Base-by-base conservation (phyloP, 2,113 vertebrate genomes). In the Colaptes auratus region DNA sequence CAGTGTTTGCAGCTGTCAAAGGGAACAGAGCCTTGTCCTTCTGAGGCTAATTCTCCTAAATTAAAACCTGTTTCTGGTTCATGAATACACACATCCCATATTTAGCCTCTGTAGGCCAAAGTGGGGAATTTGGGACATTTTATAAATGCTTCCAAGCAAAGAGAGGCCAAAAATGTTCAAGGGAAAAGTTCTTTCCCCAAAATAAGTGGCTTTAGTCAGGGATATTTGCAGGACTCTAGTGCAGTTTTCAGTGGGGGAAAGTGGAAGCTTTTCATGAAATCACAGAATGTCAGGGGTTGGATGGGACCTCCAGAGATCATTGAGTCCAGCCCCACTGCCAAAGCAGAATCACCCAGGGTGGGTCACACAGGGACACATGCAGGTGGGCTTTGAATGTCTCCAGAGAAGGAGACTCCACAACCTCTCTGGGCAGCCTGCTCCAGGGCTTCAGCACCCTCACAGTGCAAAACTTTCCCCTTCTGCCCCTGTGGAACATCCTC, bases 1-100 rank as follows among this genome's bases (percentile, higher is more conserved):
- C 92, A 96, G 87, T 73, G 52, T 89, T 81, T 94, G 92, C 95
- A 96, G 95, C 92, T 95, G 94, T 91, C 3, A 0, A 90, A 97
- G 82, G 74, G 70, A 86, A 50, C 88, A 84, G 82, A 90, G 76
- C 58, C 69, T 83, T 48, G 25, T 88, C 61, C 73, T 90, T 66
- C 53, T 50, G 72, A 81, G 80, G 65, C 25, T 88, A 65, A 83
- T 86, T 93, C 90, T 84, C 79, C 82, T 73, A 86, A 94, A 96
- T 92, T 84, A 91, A 96, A 92, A 92, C 46, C 21, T 33, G 27
- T 66, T 93, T 89, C 72, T 86, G n/a, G 72, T 92, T 30, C 50
- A 61, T 44, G 56, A 48, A 88, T 14, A 56, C 55, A 56, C 28
- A 56, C 28, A 30, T 1, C n/a, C 30, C 67, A 55, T 31, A 70